Conservation (phyloP, 2,888 invertebrate genomes). For the Bruchidius siliquastri region DNA sequence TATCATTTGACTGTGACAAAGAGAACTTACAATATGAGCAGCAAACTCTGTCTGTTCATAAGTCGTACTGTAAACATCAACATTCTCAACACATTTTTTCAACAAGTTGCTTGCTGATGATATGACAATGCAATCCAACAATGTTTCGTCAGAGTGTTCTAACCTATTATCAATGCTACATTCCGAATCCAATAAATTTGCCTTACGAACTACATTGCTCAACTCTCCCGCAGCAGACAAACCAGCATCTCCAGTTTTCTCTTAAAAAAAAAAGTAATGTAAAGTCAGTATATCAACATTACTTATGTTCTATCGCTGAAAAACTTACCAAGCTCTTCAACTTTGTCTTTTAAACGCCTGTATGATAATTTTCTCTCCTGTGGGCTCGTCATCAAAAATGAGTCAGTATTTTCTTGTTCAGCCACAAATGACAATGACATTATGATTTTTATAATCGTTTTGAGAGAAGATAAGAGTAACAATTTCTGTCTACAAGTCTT, state of each 20-base stretch:
- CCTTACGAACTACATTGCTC: slow-evolving; percentile 33
- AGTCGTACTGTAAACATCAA: slow-evolving; percentile 45
- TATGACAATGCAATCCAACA: slow-evolving; percentile 38
- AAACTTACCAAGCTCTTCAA: slow-evolving; percentile 33
- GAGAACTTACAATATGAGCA: slow-evolving; percentile 32
- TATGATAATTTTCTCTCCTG: slow-evolving; percentile 26
- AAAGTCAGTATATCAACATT: not conserved
- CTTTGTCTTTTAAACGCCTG: slow-evolving; percentile 28
- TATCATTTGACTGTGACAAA: too few species aligned
- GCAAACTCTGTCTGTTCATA: slow-evolving; percentile 52
- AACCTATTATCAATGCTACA: slow-evolving; percentile 35
- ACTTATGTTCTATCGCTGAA: not conserved
- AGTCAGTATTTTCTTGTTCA: slow-evolving; percentile 16
- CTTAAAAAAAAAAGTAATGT: slow-evolving; percentile 19
- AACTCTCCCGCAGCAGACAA: slow-evolving; percentile 31
- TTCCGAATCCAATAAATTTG: slow-evolving; percentile 33
- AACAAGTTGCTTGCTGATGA: slow-evolving; percentile 38
- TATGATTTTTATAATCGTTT: too few species aligned
- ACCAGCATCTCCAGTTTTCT: slow-evolving; percentile 24
- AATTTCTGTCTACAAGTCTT: too few species aligned
- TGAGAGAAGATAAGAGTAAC: too few species aligned
- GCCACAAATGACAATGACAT: slow-evolving; percentile 8
- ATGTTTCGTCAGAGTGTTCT: slow-evolving; percentile 39
- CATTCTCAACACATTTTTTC: slow-evolving; percentile 37
- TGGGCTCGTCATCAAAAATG: slow-evolving; percentile 11